A percentile compares a stretch with the other conserved stretches of the same genome.
These are phyloP conservation scores for Aurelia aurita DNA, from an alignment of 30 jellyfish, hydroid and myxozoan genomes.

Conservation along the genomic window DNA sequence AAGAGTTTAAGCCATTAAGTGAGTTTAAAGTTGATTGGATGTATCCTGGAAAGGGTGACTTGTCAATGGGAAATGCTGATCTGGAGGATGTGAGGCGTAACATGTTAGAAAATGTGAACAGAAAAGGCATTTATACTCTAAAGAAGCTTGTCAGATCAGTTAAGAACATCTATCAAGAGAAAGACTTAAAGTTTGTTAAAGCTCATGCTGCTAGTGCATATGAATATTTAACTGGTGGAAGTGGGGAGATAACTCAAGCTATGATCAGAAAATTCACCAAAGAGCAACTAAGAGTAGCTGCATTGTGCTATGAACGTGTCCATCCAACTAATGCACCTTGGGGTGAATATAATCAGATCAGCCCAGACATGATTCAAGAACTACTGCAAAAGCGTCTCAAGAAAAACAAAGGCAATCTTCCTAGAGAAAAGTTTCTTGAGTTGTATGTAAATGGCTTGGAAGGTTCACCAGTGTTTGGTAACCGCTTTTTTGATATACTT, in stretches of 20 bases:
- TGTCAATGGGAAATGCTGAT: constrained; percentile 90
- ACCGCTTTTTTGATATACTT: constrained; percentile 49
- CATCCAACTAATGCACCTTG: constrained; percentile 72
- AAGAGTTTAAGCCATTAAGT: constrained; percentile 57
- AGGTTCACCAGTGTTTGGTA: constrained; percentile 73
- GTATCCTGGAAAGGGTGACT: constrained; percentile 82
- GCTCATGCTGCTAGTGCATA: constrained; percentile 31
- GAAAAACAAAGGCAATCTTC: constrained; percentile 34
- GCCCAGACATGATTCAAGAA: constrained; percentile 1
- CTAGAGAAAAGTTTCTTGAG: constrained; percentile 40
- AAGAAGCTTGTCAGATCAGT: constrained; percentile 29
- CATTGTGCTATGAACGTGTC: constrained; percentile 59
- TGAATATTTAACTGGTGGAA: constrained; percentile 25
- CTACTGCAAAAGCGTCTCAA: constrained; percentile 23
- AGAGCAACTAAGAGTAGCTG: constrained; percentile 55
- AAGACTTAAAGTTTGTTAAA: constrained; percentile 14
- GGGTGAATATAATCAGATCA: constrained; percentile 45
- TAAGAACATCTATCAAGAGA: constrained; percentile 28
- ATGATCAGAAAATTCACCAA: constrained; percentile 39
- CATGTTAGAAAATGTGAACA: constrained; percentile 15
- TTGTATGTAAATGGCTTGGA: constrained; percentile 55
- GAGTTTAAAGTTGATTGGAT: constrained; percentile 79
- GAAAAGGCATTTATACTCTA: constrained; percentile 22
- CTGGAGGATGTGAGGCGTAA: constrained; percentile 48
- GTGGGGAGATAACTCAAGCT: constrained; percentile 20